Conservation (phyloP, 1,140 invertebrate species). For the Parasteatoda tepidariorum region DNA sequence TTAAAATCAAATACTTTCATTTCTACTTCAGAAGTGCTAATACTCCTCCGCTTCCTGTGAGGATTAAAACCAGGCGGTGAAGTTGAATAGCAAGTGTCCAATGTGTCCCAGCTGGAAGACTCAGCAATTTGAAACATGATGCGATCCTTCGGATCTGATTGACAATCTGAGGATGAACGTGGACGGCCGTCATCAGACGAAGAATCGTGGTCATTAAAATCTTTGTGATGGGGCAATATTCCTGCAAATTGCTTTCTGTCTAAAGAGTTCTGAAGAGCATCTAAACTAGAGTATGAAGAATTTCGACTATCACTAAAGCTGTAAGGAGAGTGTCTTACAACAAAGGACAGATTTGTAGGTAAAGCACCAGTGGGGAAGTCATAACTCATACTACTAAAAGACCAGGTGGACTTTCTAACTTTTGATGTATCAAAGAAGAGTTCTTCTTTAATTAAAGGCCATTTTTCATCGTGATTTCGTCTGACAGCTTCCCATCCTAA, state of each 20-base stretch:
- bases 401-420: slow-evolving; percentile 49
- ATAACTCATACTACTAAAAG: slow-evolving; percentile 49
- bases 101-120: slow-evolving; percentile 45
- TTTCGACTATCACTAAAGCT: slow-evolving; percentile 16
- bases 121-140: slow-evolving; percentile 22
- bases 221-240: not conserved
- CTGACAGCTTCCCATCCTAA: slow-evolving; percentile 86
- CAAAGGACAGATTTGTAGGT: slow-evolving; percentile 43
- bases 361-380: slow-evolving; percentile 39
- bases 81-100: slow-evolving; percentile 18
- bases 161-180: slow-evolving; percentile 61
- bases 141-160: slow-evolving; percentile 69
- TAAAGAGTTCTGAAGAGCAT: slow-evolving; percentile 35
- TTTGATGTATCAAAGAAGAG: not conserved
- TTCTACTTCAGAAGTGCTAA: slow-evolving; percentile 46
- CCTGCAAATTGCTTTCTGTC: not conserved
- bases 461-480: slow-evolving; percentile 82
- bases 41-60: slow-evolving; percentile 29
- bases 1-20: not conserved
- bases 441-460: slow-evolving; percentile 82
- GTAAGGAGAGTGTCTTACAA: slow-evolving; percentile 2
- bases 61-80: slow-evolving; percentile 31
- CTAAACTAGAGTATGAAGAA: slow-evolving; percentile 17
- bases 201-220: not conserved
- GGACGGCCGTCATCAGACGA: slow-evolving; percentile 27